Base-by-base conservation (phyloP, 2,113 vertebrate species). In the Lipotes vexillifer region DNA sequence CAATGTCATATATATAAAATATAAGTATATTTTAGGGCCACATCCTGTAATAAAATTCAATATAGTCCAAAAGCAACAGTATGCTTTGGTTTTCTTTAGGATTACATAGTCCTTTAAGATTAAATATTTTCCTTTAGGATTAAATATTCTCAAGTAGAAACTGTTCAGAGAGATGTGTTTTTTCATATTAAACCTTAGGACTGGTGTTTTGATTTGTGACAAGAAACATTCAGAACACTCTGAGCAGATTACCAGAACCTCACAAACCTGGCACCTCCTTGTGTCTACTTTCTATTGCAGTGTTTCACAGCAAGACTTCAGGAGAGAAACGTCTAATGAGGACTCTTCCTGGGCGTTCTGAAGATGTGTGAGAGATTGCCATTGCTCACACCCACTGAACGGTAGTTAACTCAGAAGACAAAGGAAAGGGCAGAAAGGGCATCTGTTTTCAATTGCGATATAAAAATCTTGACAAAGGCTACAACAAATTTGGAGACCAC, bases 371-470 rank as follows among this genome's bases (percentile, higher is more conserved):
- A 99, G 99, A 99, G 98, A 99, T 98, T 99, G 98, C 99, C 99
- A 99, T 99, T 98, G 98, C 99, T 99, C 99, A 99, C 98, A 98
- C 98, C 98, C 98, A 99, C 98, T 98, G 98, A 99, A 99, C 98
- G 98, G 99, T 99, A 99, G 99, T 99, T 99, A 99, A 99, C 99
- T 99, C 99, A 98, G 77, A 71, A 15, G 69, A 55, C 33, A 55
- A 69, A 31, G 98, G 98, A 99, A 99, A 98, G 98, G 99, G 99
- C 99, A 98, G 98, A 98, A 99, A 99, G 99, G 98, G 99, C 97
- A 99, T 98, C 99, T 99, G 99, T 98, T 99, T 99, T 99, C 99
- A 99, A 99, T 99, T 99, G 98, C 97, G 98, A 95, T 96, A 97
- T 96, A 97, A 98, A 97, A 97, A 97, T 96, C 98, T 98, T 98